A percentile compares a stretch with the other conserved stretches of the same genome.
phyloP scores from a whole-genome alignment of 2,113 vertebrate species.

The Piprites chloris region DNA sequence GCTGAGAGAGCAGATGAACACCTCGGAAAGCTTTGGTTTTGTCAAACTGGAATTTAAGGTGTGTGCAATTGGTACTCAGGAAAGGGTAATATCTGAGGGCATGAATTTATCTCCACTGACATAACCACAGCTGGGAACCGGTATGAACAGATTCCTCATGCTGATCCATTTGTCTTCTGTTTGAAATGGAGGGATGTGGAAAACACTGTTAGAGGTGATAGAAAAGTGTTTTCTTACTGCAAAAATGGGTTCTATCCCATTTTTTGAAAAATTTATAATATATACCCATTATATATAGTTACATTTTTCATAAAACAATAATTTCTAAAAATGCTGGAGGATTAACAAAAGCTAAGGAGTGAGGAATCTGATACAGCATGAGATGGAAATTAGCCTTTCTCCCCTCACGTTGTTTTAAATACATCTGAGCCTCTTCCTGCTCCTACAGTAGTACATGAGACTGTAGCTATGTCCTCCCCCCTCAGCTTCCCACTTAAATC shows the following conservation, averaged over 20 bases:
- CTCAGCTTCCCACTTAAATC: neutral
- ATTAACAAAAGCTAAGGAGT: neutral
- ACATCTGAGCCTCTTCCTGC: neutral
- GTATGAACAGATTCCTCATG: neutral
- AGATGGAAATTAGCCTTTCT: neutral
- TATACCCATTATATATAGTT: neutral
- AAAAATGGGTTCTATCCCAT: neutral
- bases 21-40: neutral
- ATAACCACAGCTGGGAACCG: slow-evolving; percentile 5
- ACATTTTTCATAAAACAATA: neutral
- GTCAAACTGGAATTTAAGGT: neutral
- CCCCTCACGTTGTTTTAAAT: neutral
- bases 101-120: slow-evolving; percentile 30
- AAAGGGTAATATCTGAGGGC: neutral
- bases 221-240: neutral
- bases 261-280: neutral
- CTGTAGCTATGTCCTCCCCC: neutral
- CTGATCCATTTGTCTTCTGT: neutral
- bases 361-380: neutral
- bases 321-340: neutral
- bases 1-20: neutral
- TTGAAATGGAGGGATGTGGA: neutral
- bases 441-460: neutral
- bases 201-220: neutral
- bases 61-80: neutral